Conservation (phyloP, 2,888 invertebrate species). For the Philereme vetulata region DNA sequence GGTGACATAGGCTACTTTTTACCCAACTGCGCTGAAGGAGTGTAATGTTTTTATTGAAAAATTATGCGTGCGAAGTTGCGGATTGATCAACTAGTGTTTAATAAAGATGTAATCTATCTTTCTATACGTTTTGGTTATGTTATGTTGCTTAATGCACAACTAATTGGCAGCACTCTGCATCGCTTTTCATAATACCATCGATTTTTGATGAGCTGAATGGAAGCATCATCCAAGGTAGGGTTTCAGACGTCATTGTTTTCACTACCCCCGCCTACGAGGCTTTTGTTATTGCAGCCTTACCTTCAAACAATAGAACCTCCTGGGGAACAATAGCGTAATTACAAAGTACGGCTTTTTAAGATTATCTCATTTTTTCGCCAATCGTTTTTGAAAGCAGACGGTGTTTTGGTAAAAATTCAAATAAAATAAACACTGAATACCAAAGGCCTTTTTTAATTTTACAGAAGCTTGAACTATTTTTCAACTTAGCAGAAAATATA, state of each 20-base stretch:
- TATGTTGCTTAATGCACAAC: not conserved
- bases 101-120: no score
- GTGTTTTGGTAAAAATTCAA: conserved; percentile 7
- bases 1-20: no score
- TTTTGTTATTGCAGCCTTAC: conserved; percentile 71
- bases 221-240: conserved; percentile 55
- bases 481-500: no score
- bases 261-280: conserved; percentile 59
- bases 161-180: conserved; percentile 22
- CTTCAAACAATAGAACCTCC: conserved; percentile 69
- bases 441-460: no score
- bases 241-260: conserved; percentile 78
- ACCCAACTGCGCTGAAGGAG: no score
- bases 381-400: conserved; percentile 10
- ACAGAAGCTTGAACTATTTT: no score
- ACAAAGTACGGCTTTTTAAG: conserved; percentile 61
- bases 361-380: conserved; percentile 56
- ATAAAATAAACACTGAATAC: no score
- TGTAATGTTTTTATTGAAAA: no score
- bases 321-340: conserved; percentile 76
- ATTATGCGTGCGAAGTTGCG: no score
- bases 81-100: no score
- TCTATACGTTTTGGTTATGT: no score
- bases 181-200: conserved; percentile 43
- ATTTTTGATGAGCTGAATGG: conserved; percentile 62